Percentiles rank a stretch among this genome's conserved stretches.
Evolutionary conservation across 2,113 vertebrate genomes (phyloP).

Genomic region (Otis tarda): DNA sequence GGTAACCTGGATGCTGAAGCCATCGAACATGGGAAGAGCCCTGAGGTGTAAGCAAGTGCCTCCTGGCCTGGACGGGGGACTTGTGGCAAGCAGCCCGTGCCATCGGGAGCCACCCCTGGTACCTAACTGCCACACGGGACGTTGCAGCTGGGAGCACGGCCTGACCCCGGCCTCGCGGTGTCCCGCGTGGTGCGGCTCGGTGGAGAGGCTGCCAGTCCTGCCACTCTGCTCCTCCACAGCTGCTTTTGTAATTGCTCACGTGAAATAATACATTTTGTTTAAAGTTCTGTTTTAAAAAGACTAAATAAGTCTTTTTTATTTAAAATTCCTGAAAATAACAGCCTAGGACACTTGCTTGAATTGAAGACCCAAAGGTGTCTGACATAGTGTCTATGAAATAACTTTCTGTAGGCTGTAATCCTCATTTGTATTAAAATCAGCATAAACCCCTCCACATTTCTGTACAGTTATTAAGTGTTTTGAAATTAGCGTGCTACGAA

Average conservation of each 20-base stretch:
- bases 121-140: fast-evolving
- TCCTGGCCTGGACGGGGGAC: background rate
- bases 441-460: background rate
- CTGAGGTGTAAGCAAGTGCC: no score
- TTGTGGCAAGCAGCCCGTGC: background rate
- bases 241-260: background rate
- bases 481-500: background rate
- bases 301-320: background rate
- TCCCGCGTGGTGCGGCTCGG: fast-evolving
- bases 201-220: background rate
- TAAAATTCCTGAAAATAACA: background rate
- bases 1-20: background rate
- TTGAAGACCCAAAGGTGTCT: background rate
- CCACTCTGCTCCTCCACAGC: background rate
- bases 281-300: background rate
- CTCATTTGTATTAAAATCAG: background rate
- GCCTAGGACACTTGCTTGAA: background rate
- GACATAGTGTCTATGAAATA: background rate
- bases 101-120: fast-evolving
- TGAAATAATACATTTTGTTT: background rate
- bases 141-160: background rate
- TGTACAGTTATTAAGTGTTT: background rate
- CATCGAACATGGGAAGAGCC: background rate
- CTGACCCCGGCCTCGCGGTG: background rate
- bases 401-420: background rate